Percentiles rank a stretch among this genome's conserved stretches.
Evolutionary conservation across 2,113 vertebrate genomes (phyloP).

Genomic region (Carassius auratus): DNA sequence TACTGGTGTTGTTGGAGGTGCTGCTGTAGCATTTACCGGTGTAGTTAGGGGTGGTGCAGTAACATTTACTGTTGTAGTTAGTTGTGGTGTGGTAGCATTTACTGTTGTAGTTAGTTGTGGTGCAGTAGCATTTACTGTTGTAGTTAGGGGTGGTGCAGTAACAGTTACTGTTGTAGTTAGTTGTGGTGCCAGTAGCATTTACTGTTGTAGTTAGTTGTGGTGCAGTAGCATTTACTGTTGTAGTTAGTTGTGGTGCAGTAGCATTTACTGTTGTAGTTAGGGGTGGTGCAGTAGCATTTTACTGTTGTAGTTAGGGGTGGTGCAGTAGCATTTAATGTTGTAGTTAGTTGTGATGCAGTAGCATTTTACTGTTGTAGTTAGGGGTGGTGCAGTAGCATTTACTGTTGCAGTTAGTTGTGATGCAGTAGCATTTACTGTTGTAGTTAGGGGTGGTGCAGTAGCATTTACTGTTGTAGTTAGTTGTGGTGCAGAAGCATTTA

Average conservation of each 20-base stretch:
- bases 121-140: background rate
- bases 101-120: background rate
- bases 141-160: background rate
- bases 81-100: background rate
- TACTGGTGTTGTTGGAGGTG: background rate
- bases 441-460: slow-evolving; percentile 15
- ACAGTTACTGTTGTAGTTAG: background rate
- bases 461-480: background rate
- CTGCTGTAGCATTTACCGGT: background rate
- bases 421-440: background rate
- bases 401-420: background rate
- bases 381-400: background rate
- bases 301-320: background rate
- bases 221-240: background rate
- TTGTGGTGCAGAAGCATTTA: background rate
- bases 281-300: background rate
- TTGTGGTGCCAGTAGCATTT: background rate
- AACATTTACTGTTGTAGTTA: background rate
- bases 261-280: background rate
- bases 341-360: background rate
- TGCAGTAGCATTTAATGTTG: background rate
- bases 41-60: background rate
- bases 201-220: background rate
- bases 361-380: background rate
- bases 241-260: background rate